Evolutionary conservation across 2,113 vertebrate genomes (phyloP).

Genomic region (Osmerus eperlanus): DNA sequence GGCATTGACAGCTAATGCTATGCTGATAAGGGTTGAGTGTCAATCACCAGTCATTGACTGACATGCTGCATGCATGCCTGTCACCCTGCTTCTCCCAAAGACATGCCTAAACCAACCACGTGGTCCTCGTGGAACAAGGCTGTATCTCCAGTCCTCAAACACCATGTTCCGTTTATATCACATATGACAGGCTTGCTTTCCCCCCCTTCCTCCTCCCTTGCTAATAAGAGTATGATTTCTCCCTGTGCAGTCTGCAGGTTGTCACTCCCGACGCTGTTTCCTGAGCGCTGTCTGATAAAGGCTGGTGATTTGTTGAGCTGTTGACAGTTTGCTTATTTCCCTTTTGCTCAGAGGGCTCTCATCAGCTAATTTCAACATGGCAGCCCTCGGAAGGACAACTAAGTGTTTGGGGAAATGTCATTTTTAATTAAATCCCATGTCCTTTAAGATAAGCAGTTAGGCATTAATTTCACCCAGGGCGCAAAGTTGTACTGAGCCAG

Average conservation of each 20-base stretch:
- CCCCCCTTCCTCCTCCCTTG: slow-evolving; percentile 7
- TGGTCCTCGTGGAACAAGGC: too few relatives aligned
- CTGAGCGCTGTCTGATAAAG: slow-evolving; percentile 62
- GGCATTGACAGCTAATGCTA: too few relatives aligned
- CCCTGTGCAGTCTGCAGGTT: slow-evolving; percentile 36
- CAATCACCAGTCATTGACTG: too few relatives aligned
- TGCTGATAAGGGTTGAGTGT: too few relatives aligned
- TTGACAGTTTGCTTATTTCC: slow-evolving; percentile 75
- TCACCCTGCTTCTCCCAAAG: not conserved
- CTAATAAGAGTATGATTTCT: slow-evolving; percentile 53
- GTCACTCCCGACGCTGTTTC: slow-evolving; percentile 55
- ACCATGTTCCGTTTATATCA: slow-evolving; percentile 48
- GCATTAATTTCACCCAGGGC: slow-evolving; percentile 72
- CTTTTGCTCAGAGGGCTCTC: slow-evolving; percentile 66
- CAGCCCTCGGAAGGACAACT: slow-evolving; percentile 59
- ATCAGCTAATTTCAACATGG: slow-evolving; percentile 73
- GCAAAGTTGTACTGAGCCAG: slow-evolving; percentile 61
- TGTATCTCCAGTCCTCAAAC: not conserved
- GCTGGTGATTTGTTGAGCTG: slow-evolving; percentile 60
- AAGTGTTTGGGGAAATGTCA: slow-evolving; percentile 77
- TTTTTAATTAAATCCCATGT: slow-evolving; percentile 82
- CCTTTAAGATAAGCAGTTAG: slow-evolving; percentile 76
- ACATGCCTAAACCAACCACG: too few relatives aligned
- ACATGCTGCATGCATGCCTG: not conserved
- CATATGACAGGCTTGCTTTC: slow-evolving; percentile 46